phyloP scores from a whole-genome alignment of 1,140 invertebrate species.

The Ganaspis sp. region DNA sequence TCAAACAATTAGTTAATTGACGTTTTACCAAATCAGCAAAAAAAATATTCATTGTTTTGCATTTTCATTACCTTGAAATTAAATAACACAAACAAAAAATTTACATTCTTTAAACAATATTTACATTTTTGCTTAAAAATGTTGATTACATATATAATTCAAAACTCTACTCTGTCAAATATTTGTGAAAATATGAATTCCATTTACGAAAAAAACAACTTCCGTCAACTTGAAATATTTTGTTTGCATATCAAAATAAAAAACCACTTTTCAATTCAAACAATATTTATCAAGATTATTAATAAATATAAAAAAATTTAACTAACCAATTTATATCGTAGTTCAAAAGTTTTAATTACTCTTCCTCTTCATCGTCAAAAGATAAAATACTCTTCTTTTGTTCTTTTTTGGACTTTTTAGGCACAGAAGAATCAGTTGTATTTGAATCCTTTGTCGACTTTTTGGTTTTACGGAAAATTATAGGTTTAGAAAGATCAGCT shows the following conservation, averaged over 20 bases:
- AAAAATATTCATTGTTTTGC: too few relatives aligned
- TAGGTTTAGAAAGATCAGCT: slow-evolving; percentile 76
- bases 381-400: slow-evolving; percentile 72
- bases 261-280: not conserved
- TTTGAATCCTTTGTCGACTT: slow-evolving; percentile 38
- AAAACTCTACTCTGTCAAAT: too few relatives aligned
- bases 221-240: too few relatives aligned
- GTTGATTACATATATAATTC: too few relatives aligned
- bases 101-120: too few relatives aligned
- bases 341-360: slow-evolving; percentile 32
- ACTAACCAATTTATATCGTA: slow-evolving; percentile 30
- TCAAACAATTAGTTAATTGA: too few relatives aligned
- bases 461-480: slow-evolving; percentile 76
- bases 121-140: too few relatives aligned
- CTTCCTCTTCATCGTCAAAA: slow-evolving; percentile 76
- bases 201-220: too few relatives aligned
- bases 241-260: not conserved
- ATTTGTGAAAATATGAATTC: too few relatives aligned
- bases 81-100: too few relatives aligned
- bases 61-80: too few relatives aligned
- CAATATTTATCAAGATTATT: slow-evolving; percentile 12
- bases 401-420: slow-evolving; percentile 68
- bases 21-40: too few relatives aligned
- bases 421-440: slow-evolving; percentile 48
- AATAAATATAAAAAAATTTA: slow-evolving; percentile 22